Conservation (phyloP, 2,113 vertebrate species). For the cattle (Bos taurus) region DNA sequence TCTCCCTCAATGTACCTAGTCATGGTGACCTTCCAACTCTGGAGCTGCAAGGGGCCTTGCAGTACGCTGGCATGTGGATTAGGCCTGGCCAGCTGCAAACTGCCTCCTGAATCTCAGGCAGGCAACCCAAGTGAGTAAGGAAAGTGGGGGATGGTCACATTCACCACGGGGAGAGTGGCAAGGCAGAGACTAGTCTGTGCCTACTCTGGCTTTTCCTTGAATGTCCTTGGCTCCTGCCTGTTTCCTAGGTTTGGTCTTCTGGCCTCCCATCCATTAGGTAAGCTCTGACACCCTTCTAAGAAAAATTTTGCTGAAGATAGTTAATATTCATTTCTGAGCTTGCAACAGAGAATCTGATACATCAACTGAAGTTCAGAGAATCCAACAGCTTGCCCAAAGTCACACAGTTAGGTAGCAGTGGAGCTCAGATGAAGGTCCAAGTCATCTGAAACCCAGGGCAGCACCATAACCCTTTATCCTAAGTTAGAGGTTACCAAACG, state of each 20-base stretch:
- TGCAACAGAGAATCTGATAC: background rate
- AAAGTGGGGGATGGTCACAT: background rate
- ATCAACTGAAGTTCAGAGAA: conserved; percentile 21
- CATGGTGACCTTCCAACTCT: background rate
- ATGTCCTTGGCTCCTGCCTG: background rate
- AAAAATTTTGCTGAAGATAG: conserved; percentile 18
- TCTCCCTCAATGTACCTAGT: background rate
- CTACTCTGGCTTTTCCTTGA: background rate
- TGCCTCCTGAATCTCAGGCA: background rate
- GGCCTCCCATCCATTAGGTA: background rate
- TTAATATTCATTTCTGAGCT: conserved; percentile 48
- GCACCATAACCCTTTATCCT: background rate
- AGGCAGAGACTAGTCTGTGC: background rate
- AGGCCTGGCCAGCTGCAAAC: background rate
- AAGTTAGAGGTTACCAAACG: background rate
- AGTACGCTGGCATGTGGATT: conserved; percentile 17
- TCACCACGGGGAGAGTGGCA: background rate
- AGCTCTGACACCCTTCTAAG: background rate
- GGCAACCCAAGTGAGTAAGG: background rate
- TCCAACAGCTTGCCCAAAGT: background rate
- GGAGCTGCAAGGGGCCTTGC: background rate
- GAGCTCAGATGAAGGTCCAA: background rate
- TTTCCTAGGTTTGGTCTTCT: background rate
- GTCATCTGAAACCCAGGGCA: background rate
- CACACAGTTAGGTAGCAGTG: background rate